These are phyloP conservation scores for Prostheceraeus crozeri DNA, from an alignment of 2,888 invertebrate genomes.

Conservation along the genomic window DNA sequence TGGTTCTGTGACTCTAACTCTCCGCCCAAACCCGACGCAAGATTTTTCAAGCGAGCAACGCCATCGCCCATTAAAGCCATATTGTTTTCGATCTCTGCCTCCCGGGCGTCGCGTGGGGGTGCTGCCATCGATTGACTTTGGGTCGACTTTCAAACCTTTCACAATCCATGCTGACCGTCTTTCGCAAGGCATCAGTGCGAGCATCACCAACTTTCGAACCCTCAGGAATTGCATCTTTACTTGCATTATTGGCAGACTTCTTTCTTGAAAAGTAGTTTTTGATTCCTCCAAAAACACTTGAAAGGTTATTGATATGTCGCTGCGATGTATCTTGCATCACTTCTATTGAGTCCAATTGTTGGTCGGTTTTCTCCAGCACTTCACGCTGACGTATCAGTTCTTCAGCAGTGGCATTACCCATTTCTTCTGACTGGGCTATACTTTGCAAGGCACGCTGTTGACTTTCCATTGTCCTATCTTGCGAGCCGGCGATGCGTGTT, in stretches of 20 bases:
- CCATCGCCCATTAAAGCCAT: slow-evolving; percentile 24
- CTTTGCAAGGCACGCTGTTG: slow-evolving; percentile 33
- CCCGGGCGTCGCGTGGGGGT: too few relatives aligned
- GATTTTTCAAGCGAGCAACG: not conserved
- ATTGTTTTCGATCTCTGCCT: slow-evolving; percentile 25
- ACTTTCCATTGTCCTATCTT: slow-evolving; percentile 18
- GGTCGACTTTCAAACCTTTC: too few relatives aligned
- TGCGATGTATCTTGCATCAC: slow-evolving; percentile 79
- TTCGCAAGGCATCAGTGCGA: too few relatives aligned
- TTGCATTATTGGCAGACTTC: too few relatives aligned
- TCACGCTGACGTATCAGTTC: slow-evolving; percentile 81
- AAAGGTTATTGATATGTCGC: slow-evolving; percentile 84
- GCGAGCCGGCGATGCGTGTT: slow-evolving; percentile 11
- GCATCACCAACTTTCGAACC: too few relatives aligned
- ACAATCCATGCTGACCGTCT: too few relatives aligned
- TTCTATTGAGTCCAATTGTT: slow-evolving; percentile 79
- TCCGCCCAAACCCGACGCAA: slow-evolving; percentile 2
- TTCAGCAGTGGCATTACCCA: slow-evolving; percentile 54
- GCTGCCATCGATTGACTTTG: too few relatives aligned
- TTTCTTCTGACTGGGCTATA: slow-evolving; percentile 36
- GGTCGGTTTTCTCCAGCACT: slow-evolving; percentile 77
- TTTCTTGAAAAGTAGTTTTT: slow-evolving; percentile 76
- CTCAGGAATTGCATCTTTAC: too few relatives aligned
- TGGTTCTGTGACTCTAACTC: slow-evolving; percentile 30
- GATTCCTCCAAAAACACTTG: slow-evolving; percentile 86